Conservation (phyloP, 2,797 vertebrate genomes). For the Miopithecus talapoin region DNA sequence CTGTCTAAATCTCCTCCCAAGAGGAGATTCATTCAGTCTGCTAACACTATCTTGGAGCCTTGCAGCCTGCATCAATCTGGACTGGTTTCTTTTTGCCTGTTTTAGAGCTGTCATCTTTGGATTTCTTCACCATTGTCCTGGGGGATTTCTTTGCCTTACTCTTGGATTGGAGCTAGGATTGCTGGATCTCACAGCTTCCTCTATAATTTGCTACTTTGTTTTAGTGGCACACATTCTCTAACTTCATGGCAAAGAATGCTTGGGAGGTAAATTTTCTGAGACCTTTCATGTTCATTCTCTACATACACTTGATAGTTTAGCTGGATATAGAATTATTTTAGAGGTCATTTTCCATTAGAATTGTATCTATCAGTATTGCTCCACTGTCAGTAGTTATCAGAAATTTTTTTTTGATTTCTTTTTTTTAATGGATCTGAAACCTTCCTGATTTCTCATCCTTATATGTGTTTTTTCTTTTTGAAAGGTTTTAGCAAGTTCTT, state of each 20-base stretch:
- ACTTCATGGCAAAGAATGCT: background rate
- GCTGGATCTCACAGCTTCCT: background rate
- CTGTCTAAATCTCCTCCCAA: background rate
- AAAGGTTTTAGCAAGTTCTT: constrained; percentile 13
- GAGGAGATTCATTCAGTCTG: background rate
- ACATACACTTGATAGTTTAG: background rate
- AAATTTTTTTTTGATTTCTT: background rate
- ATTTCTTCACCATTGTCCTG: background rate
- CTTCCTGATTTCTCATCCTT: background rate
- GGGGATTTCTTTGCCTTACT: background rate
- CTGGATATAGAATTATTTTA: constrained; percentile 6
- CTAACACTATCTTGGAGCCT: background rate
- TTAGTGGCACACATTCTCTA: background rate
- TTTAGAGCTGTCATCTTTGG: background rate
- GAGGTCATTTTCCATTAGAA: background rate
- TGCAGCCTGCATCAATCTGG: background rate
- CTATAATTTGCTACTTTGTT: background rate
- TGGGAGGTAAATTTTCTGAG: constrained; percentile 1
- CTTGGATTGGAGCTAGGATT: background rate
- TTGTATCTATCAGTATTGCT: background rate
- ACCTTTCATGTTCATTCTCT: background rate
- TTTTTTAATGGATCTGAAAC: background rate
- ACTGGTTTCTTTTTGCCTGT: background rate
- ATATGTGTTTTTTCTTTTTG: constrained; percentile 8
- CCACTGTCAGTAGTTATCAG: background rate